Evolutionary conservation across 1,140 invertebrate genomes (phyloP), one percentile per base, ranked within the genome.

Genomic region (Meloidogyne hapla): DNA sequence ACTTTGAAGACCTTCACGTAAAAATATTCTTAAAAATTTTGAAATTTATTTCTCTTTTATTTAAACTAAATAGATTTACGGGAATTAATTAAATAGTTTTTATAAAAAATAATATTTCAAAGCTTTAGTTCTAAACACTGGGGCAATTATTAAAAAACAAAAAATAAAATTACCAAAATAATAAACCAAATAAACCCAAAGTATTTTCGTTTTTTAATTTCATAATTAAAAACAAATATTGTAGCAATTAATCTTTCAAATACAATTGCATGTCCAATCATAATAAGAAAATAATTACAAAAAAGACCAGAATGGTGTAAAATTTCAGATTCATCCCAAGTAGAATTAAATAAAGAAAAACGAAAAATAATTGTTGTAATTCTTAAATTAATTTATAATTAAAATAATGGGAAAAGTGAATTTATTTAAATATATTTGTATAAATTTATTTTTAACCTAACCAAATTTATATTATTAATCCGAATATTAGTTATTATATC

Each of bases 141-240:
- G n/a, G n/a, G n/a, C n/a, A n/a, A n/a, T n/a, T n/a, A n/a, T n/a
- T n/a, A n/a, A n/a, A n/a, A n/a, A n/a, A n/a, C n/a, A n/a, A n/a
- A n/a, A n/a, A n/a, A n/a, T n/a, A n/a, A n/a, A n/a, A n/a, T 28
- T 38, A 70, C 26, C 21, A 42, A 23, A 23, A n/a, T 45, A 42
- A 23, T 18, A 61, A 72, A 69, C 18, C 26, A 98, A 93, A 89
- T 99, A 96, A 88, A 95, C 92, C 81, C 92, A 91, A 87, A 93
- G 94, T 67, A 66, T 40, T 40, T 40, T 66, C 26, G 3, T n/a
- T 56, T 56, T n/a, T 56, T 56, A n/a, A 56, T n/a, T 56, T 56
- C 48, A 56, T 56, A 56, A 56, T 56, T 56, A n/a, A 8, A n/a
- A n/a, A 21, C 48, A 56, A 56, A 56, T 56, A 56, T 56, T 56